Base-by-base conservation (phyloP, 2,797 vertebrate species). In the Merluccius polli region DNA sequence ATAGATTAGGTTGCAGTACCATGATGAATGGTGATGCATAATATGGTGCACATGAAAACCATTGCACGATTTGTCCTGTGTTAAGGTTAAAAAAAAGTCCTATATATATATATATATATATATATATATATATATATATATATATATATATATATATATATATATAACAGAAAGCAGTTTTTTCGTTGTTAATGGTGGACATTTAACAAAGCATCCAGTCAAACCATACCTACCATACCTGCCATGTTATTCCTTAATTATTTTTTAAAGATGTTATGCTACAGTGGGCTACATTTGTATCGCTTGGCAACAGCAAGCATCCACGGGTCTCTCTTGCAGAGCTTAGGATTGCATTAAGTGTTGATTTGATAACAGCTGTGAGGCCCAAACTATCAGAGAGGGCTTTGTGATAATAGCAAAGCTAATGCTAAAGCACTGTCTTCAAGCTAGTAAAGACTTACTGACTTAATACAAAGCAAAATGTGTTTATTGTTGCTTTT, bases 241-340 rank as follows among this genome's bases (percentile, higher is more conserved):
- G 52, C 52, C 52, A 9, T 21, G 52, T n/a, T 59, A 24, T 59
- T 59, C 52, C 6, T 59, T 21, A 7, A 8, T 9, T 2, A 21
- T 9, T 1, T 24, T 24, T 59, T 59, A 59, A 59, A 21, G 52
- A 24, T 59, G 52, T 86, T 83, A 91, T 91, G 85, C 75, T 12
- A 69, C 82, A 70, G 85, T 87, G 86, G 30, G 83, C 86, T 82
- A 75, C 78, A 83, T 89, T 77, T 41, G 77, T 16, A 92, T 93
- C 88, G 91, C 93, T 80, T 91, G 90, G 93, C 86, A 94, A 94
- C 92, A 89, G 91, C 92, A 93, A 93, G 91, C 92, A 90, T 91
- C 81, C 86, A 89, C 89, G 83, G 90, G 89, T 89, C 88, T 84
- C 87, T 71, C 65, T 13, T 68, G 11, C 75, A 91, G 87, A 92